Evolutionary conservation across 2,113 vertebrate species (phyloP), one percentile per base, ranked within the genome.

Genomic region (Lutjanus erythropterus): DNA sequence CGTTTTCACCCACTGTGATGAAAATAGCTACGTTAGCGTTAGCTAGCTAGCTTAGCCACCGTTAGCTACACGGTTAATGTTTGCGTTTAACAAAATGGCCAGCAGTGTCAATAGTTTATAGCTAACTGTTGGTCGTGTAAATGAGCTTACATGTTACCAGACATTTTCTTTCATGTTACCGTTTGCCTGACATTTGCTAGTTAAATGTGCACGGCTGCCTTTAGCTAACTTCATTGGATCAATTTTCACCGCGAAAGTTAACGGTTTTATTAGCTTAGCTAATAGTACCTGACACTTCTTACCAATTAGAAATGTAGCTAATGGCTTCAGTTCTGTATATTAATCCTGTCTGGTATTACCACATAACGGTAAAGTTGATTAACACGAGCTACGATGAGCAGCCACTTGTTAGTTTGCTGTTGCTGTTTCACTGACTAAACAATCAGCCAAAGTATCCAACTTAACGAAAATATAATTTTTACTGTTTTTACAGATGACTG

Each of bases 401-500:
- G 29, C 9, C 21, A 10, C 4, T 10, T 4, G 14, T 7, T 0
- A 8, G 56, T 47, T 66, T 39, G 19, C 31, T 44, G 9, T 49
- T 11, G 1, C 47, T n/a, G 12, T 35, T 41, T 39, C 1, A 14
- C 18, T 46, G n/a, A n/a, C n/a, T n/a, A n/a, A n/a, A n/a, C n/a
- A n/a, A n/a, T n/a, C n/a, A n/a, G n/a, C n/a, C n/a, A n/a, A 3
- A 39, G 2, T 29, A n/a, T 23, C 4, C 14, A 9, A 19, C 2
- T 23, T 71, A 47, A 33, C 31, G 2, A 23, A 27, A 25, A 4
- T n/a, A 2, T 41, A 2, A 2, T 65, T 6, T 75, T 71, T 21
- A 4, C 14, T 81, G n/a, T 4, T 61, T 18, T 66, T 85, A 12
- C 86, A 95, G 94, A 92, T 94, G 89, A 71, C 80, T 85, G 71